Percentiles rank a stretch among this genome's conserved stretches.
Conservation (phyloP, 2,797 vertebrate genomes). For the Pseudotriccus pelzelni region DNA sequence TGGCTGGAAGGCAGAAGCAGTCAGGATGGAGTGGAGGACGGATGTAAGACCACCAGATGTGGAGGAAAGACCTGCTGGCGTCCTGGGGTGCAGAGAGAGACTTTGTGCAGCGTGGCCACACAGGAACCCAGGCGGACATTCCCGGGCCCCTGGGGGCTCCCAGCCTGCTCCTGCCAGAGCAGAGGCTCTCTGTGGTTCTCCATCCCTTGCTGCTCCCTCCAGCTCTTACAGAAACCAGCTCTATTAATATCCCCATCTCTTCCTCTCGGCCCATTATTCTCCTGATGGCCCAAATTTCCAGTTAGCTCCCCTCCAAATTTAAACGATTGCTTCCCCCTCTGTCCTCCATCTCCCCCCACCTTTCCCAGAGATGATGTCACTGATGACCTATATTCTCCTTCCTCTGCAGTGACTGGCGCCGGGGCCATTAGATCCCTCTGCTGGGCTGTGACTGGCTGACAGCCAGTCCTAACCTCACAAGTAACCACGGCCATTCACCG, state of each 20-base stretch:
- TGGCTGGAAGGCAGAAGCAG: background rate
- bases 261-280: conserved; percentile 42
- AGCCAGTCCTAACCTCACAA: conserved; percentile 68
- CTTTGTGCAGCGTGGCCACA: fast-evolving
- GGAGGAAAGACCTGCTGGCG: background rate
- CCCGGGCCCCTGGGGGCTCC: background rate
- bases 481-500: conserved; percentile 35
- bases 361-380: conserved; percentile 60
- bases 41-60: background rate
- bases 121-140: background rate
- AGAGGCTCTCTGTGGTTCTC: background rate
- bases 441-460: conserved; percentile 70
- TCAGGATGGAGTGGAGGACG: background rate
- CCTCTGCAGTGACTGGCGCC: conserved; percentile 60
- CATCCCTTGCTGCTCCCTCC: background rate
- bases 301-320: conserved; percentile 66
- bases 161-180: background rate
- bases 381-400: conserved; percentile 60
- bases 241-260: conserved; percentile 60
- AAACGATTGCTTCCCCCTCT: conserved; percentile 18
- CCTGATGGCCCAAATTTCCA: conserved; percentile 62
- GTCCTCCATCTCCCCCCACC: background rate
- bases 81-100: background rate
- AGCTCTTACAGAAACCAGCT: conserved; percentile 56
- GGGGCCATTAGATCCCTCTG: conserved; percentile 64